Evolutionary conservation across 64 coral and sea anemone genomes (phyloP).

Genomic region (Stylophora pistillata): DNA sequence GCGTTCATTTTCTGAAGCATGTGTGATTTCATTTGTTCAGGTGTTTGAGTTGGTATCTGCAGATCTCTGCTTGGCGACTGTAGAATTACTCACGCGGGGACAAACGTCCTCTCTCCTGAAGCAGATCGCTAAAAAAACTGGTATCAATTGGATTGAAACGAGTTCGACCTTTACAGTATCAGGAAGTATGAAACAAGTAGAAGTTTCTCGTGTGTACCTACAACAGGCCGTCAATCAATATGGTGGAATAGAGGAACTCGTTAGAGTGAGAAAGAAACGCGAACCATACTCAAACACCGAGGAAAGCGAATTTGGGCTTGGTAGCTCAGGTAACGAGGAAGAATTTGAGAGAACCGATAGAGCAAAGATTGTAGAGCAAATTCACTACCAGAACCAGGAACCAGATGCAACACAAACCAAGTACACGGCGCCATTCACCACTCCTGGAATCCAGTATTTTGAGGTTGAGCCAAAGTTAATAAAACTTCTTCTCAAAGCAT

Average conservation of each 20-base stretch:
- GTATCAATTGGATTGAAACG: not conserved
- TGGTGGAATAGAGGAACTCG: too few species aligned
- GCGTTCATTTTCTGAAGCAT: too few species aligned
- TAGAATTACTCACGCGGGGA: not conserved
- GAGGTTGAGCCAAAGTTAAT: too few species aligned
- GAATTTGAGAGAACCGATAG: not conserved
- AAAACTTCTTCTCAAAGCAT: too few species aligned
- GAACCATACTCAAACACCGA: too few species aligned
- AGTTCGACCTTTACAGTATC: not conserved
- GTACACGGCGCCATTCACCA: too few species aligned
- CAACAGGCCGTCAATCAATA: not conserved
- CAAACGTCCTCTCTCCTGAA: not conserved
- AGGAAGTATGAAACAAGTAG: not conserved
- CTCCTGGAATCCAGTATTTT: too few species aligned
- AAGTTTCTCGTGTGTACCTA: not conserved
- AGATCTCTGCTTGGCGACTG: not conserved
- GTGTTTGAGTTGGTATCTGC: slow-evolving; percentile 20
- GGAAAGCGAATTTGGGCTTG: too few species aligned
- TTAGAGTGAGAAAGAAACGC: too few species aligned
- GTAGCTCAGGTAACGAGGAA: not conserved
- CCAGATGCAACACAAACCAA: too few species aligned
- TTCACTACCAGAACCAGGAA: too few species aligned
- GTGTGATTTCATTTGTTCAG: not conserved
- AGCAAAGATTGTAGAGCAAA: not conserved
- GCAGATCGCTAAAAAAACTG: not conserved